Conservation (phyloP, 2,888 invertebrate species). For the Heliconius cydno region DNA sequence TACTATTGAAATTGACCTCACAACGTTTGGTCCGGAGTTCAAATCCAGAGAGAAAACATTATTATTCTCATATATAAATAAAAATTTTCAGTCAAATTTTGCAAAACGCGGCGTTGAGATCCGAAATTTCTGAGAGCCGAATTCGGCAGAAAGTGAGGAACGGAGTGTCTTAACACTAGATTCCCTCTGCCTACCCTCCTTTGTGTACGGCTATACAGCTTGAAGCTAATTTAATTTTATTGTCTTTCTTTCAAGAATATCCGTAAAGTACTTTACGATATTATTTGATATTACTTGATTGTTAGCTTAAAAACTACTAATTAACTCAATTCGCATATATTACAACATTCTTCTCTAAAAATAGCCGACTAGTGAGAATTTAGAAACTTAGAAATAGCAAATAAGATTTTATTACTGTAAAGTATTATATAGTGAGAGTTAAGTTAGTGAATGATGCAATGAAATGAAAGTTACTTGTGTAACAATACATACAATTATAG, state of each 20-base stretch:
- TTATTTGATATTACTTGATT: too few species aligned
- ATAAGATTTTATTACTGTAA: constrained; percentile 18
- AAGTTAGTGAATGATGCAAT: constrained; percentile 28
- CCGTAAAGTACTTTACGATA: neutral
- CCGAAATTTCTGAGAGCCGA: too few species aligned
- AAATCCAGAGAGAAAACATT: neutral
- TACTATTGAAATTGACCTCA: neutral
- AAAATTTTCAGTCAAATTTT: too few species aligned
- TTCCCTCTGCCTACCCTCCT: too few species aligned
- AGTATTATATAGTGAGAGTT: constrained; percentile 14
- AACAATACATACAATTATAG: constrained; percentile 35
- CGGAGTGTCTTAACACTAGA: too few species aligned
- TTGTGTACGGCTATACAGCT: too few species aligned
- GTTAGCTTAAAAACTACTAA: neutral
- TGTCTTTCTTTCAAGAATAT: neutral
- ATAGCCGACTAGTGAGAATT: neutral
- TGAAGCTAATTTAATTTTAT: too few species aligned
- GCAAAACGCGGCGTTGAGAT: too few species aligned
- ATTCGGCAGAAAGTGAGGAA: too few species aligned
- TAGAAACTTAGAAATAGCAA: constrained; percentile 10
- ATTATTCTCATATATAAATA: too few species aligned
- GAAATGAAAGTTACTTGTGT: constrained; percentile 38
- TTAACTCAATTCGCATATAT: neutral
- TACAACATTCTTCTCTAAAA: neutral
- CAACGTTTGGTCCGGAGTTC: neutral